Evolutionary conservation across 2,797 vertebrate genomes (phyloP).

Genomic region (Typhlichthys eigenmanni): DNA sequence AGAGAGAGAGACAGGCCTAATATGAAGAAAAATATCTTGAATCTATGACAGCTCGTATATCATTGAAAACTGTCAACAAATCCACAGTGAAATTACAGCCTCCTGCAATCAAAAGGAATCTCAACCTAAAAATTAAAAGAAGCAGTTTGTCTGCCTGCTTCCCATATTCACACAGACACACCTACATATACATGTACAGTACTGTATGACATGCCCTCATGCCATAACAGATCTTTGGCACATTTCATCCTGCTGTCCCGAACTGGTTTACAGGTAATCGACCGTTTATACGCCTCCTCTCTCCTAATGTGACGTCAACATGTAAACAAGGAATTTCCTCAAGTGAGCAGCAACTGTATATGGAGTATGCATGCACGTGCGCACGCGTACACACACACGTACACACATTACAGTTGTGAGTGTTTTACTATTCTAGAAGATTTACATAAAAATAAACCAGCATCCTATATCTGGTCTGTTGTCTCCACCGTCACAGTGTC

Average conservation of each 20-base stretch:
- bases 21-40: not conserved
- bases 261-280: no score
- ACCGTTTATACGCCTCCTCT: no score
- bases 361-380: not conserved
- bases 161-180: not conserved
- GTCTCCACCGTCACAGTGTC: no score
- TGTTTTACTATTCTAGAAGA: not conserved
- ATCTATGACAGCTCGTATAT: not conserved
- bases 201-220: not conserved
- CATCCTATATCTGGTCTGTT: no score
- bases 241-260: no score
- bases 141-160: constrained; percentile 10
- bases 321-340: no score
- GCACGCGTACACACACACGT: not conserved
- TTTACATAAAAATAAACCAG: no score
- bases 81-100: constrained; percentile 19
- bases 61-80: not conserved
- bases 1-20: constrained; percentile 5
- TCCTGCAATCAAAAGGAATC: no score
- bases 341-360: not conserved
- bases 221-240: not conserved
- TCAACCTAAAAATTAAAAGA: not conserved
- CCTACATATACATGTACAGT: constrained; percentile 6
- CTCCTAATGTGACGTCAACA: no score
- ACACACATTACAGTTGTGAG: not conserved